phyloP scores from a whole-genome alignment of 2,888 invertebrate genomes.

The Thereva unica region DNA sequence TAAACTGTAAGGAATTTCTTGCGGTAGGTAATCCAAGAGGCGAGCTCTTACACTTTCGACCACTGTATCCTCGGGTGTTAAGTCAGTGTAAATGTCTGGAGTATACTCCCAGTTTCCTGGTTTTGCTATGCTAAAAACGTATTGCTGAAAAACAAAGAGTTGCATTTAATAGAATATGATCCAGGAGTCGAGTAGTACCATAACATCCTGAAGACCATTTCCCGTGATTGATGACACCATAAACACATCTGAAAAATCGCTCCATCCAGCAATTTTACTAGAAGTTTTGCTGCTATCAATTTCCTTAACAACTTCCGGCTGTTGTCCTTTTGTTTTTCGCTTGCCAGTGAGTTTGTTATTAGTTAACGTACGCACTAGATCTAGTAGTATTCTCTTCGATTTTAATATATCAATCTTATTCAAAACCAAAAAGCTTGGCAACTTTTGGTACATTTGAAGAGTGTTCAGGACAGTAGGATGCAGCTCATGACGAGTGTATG shows the following conservation, averaged over 20 bases:
- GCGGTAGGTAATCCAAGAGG: slow-evolving; percentile 77
- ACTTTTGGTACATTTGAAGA: slow-evolving; percentile 65
- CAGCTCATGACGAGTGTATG: slow-evolving; percentile 68
- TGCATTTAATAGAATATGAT: slow-evolving; percentile 46
- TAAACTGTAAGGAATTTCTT: slow-evolving; percentile 85
- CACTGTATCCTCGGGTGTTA: slow-evolving; percentile 70
- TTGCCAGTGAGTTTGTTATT: slow-evolving; percentile 60
- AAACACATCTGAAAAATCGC: slow-evolving; percentile 85
- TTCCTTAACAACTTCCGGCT: slow-evolving; percentile 47
- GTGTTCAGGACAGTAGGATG: slow-evolving; percentile 72
- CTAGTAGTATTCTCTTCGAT: slow-evolving; percentile 74
- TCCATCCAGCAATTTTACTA: slow-evolving; percentile 62
- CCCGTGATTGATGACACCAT: slow-evolving; percentile 86
- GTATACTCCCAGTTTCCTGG: slow-evolving; percentile 71
- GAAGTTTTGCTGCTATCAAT: not conserved
- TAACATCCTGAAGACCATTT: slow-evolving; percentile 73
- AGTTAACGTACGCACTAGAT: slow-evolving; percentile 71
- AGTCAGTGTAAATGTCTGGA: slow-evolving; percentile 72
- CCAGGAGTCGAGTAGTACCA: slow-evolving; percentile 58
- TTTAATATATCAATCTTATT: slow-evolving; percentile 84
- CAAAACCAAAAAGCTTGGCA: slow-evolving; percentile 76
- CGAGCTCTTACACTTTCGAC: slow-evolving; percentile 78
- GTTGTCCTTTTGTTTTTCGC: slow-evolving; percentile 47
- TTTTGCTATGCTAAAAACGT: slow-evolving; percentile 60
- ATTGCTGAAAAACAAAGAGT: slow-evolving; percentile 67